Evolutionary conservation across 1,140 invertebrate genomes (phyloP).

Genomic region (Micrasema minimum): DNA sequence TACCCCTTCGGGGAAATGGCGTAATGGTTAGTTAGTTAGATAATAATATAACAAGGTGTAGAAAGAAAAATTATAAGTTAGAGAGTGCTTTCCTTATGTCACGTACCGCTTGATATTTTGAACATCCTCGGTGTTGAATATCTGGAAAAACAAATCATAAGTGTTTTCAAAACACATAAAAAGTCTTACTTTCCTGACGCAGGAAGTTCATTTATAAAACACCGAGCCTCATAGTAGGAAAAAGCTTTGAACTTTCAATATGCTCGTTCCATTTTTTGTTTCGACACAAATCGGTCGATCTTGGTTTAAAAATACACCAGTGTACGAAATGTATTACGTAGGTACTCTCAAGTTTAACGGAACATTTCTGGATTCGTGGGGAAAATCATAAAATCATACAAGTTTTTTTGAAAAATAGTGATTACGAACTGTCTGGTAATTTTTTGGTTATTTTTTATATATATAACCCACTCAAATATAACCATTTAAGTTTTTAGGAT

Average conservation of each 20-base stretch:
- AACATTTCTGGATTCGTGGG: neutral
- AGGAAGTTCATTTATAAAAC: constrained; percentile 32
- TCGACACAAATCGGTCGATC: neutral
- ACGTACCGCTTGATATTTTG: too few relatives aligned
- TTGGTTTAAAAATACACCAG: constrained; percentile 1
- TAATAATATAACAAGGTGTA: too few relatives aligned
- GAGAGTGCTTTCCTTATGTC: too few relatives aligned
- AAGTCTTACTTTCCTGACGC: neutral
- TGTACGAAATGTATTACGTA: neutral
- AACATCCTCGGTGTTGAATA: too few relatives aligned
- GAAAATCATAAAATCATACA: too few relatives aligned
- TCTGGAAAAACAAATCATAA: too few relatives aligned
- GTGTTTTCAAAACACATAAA: neutral
- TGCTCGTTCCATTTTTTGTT: constrained; percentile 18
- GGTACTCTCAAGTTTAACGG: neutral
- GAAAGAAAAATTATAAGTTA: too few relatives aligned
- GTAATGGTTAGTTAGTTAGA: too few relatives aligned
- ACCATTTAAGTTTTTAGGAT: neutral
- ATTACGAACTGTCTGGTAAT: too few relatives aligned
- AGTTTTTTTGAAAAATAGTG: too few relatives aligned
- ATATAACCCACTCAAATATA: neutral
- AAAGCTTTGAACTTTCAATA: constrained; percentile 10
- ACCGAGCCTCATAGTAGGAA: neutral
- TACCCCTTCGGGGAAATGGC: too few relatives aligned
- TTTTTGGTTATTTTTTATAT: neutral